A percentile compares a stretch with the other conserved stretches of the same genome.
Evolutionary conservation across 2,113 vertebrate species (phyloP).

Genomic region (Meriones unguiculatus): DNA sequence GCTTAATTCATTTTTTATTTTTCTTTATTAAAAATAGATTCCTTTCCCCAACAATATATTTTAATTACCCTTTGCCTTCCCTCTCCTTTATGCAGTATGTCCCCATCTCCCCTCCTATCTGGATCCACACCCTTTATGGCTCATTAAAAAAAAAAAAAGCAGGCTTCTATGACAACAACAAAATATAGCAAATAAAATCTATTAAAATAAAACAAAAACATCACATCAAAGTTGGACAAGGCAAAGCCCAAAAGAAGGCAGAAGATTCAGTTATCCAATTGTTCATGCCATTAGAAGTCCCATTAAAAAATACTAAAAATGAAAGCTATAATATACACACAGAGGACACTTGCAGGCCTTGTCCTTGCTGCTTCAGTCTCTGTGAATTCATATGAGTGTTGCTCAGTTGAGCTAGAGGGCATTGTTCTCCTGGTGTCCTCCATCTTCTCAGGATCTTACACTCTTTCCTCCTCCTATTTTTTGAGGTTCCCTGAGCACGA

Average conservation of each 20-base stretch:
- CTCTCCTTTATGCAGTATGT: not conserved
- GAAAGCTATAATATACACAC: not conserved
- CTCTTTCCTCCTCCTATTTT: not conserved
- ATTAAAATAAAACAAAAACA: not conserved
- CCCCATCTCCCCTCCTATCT: too few species aligned
- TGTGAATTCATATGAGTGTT: not conserved
- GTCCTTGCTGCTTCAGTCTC: not conserved
- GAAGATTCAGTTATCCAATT: not conserved
- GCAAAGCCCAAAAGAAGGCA: not conserved
- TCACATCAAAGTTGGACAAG: not conserved
- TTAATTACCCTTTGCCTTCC: not conserved
- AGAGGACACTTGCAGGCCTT: rapidly evolving
- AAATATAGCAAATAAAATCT: not conserved
- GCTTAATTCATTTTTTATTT: not conserved
- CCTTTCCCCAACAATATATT: not conserved
- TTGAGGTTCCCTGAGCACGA: not conserved
- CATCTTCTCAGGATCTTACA: not conserved
- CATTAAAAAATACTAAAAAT: not conserved
- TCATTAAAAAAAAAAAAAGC: not conserved
- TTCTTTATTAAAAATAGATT: not conserved
- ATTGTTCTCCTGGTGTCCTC: not conserved
- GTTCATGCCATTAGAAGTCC: not conserved
- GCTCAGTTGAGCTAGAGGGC: not conserved
- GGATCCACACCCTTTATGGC: rapidly evolving
- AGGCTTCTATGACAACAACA: not conserved